Evolutionary conservation across 2,113 vertebrate species (phyloP).

Genomic region (Pycnonotus jocosus): DNA sequence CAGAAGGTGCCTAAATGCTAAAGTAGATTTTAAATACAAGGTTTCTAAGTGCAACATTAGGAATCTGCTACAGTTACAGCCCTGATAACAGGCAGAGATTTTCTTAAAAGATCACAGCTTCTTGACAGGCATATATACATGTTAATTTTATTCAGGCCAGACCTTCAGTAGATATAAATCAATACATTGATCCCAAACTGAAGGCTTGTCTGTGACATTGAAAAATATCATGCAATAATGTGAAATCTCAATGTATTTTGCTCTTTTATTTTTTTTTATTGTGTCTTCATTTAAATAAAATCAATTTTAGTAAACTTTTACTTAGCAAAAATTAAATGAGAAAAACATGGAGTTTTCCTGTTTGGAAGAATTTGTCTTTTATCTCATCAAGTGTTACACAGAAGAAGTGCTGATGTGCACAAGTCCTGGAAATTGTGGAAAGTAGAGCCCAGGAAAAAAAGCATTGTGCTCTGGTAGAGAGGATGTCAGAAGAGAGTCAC

Average conservation of each 20-base stretch:
- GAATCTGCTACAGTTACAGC: background rate
- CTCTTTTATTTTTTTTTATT: background rate
- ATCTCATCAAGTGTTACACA: background rate
- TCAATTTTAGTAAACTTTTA: background rate
- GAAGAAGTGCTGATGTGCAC: background rate
- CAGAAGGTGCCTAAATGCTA: background rate
- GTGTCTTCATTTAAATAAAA: background rate
- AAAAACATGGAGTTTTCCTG: background rate
- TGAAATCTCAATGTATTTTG: background rate
- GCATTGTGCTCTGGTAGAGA: background rate
- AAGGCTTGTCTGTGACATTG: background rate
- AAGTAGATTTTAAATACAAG: slow-evolving; percentile 20
- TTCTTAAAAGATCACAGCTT: background rate
- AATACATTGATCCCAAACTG: background rate
- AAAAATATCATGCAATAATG: slow-evolving; percentile 8
- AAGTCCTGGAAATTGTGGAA: background rate
- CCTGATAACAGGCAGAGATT: background rate
- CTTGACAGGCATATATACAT: background rate
- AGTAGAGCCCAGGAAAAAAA: background rate
- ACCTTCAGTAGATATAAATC: background rate
- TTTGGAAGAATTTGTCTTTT: background rate
- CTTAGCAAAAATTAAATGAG: background rate
- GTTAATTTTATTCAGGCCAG: background rate
- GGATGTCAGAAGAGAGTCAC: background rate
- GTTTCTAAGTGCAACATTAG: background rate